Conservation (phyloP, 1,140 invertebrate species). For the Drosophila ananassae region DNA sequence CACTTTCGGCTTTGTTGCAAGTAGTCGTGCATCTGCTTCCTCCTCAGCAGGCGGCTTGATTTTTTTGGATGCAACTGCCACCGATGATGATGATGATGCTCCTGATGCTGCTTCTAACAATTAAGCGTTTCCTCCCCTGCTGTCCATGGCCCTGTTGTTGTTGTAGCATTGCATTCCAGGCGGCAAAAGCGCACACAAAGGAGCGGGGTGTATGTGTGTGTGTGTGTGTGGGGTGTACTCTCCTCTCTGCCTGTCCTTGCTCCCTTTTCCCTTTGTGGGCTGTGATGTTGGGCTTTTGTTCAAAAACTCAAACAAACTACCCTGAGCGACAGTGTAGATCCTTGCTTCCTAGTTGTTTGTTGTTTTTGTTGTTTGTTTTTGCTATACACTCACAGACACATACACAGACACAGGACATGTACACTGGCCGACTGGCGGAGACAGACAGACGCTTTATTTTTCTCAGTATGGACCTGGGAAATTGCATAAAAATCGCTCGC, state of each 20-base stretch:
- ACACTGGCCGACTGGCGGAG: slow-evolving; percentile 29
- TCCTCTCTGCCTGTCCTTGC: slow-evolving; percentile 31
- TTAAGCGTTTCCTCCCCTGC: slow-evolving; percentile 72
- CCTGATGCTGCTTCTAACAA: slow-evolving; percentile 37
- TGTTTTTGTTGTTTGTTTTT: slow-evolving; percentile 55
- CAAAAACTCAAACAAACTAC: slow-evolving; percentile 77
- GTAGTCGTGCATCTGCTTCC: slow-evolving; percentile 26
- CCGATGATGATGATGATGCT: no score
- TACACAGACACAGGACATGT: slow-evolving; percentile 6
- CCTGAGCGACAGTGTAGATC: slow-evolving; percentile 69
- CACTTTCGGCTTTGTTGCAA: slow-evolving; percentile 43
- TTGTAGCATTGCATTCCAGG: slow-evolving; percentile 54
- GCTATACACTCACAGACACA: slow-evolving; percentile 54
- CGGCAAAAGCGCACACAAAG: slow-evolving; percentile 54
- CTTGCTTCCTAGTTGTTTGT: slow-evolving; percentile 19
- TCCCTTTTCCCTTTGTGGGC: slow-evolving; percentile 19
- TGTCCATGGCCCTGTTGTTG: slow-evolving; percentile 17
- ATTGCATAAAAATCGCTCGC: slow-evolving; percentile 61
- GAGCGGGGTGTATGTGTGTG: slow-evolving; percentile 32
- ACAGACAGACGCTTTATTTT: slow-evolving; percentile 58
- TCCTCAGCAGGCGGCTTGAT: slow-evolving; percentile 13
- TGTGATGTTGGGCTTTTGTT: slow-evolving; percentile 56
- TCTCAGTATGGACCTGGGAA: slow-evolving; percentile 20
- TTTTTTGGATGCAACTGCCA: no score
- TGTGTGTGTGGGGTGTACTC: slow-evolving; percentile 34